Evolutionary conservation across 2,888 invertebrate species (phyloP).

Genomic region (Drosophila rubida): DNA sequence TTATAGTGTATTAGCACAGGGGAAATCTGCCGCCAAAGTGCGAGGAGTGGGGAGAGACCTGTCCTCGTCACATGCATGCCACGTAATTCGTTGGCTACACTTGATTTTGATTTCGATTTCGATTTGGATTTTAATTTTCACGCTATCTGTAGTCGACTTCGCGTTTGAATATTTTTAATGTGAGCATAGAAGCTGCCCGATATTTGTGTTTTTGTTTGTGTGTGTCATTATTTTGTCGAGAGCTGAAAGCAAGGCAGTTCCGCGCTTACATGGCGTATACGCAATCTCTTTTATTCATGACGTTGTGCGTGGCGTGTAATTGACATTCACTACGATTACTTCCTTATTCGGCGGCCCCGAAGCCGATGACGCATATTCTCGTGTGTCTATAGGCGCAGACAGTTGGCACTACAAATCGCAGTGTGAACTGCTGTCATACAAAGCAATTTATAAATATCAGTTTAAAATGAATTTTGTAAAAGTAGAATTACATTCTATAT

Average conservation of each 20-base stretch:
- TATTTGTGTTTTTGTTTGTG: slow-evolving; percentile 19
- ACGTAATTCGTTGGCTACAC: slow-evolving; percentile 68
- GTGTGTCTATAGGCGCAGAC: not conserved
- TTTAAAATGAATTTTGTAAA: too few species aligned
- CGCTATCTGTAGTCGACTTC: slow-evolving; percentile 10
- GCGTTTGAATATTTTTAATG: slow-evolving; percentile 63
- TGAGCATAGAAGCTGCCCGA: slow-evolving; percentile 53
- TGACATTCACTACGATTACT: slow-evolving; percentile 71
- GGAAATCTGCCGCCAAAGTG: slow-evolving; percentile 26
- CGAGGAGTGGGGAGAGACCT: slow-evolving; percentile 23
- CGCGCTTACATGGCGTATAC: slow-evolving; percentile 69
- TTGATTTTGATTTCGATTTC: slow-evolving; percentile 32
- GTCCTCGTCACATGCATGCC: slow-evolving; percentile 58
- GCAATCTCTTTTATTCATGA: slow-evolving; percentile 60
- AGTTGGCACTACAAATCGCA: not conserved
- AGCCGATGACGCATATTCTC: slow-evolving; percentile 25
- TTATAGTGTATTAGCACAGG: slow-evolving; percentile 16
- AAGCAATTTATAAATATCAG: not conserved
- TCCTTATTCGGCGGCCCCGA: slow-evolving; percentile 61
- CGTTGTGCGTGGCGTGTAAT: slow-evolving; percentile 63
- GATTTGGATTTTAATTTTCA: slow-evolving; percentile 30
- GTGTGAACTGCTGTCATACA: not conserved
- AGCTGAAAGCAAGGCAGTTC: slow-evolving; percentile 53
- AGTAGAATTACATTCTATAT: too few species aligned
- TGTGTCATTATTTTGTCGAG: slow-evolving; percentile 13